Base-by-base conservation (phyloP, 2,113 vertebrate genomes). In the Brachypodius melanocephalos region DNA sequence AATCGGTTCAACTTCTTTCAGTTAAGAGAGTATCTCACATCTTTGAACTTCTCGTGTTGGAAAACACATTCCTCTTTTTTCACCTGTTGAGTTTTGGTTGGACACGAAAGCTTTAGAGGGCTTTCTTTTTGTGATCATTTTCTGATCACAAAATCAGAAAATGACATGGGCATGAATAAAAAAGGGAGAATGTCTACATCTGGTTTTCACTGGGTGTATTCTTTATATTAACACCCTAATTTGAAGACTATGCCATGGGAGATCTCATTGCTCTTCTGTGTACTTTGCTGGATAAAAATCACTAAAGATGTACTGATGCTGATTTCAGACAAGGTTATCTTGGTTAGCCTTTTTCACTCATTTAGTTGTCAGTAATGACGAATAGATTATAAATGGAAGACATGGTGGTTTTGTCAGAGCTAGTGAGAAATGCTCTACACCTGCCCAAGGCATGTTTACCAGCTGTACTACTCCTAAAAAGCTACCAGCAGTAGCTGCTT, bases 391-490 rank as follows among this genome's bases (percentile, higher is more conserved):
- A 54, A 36, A 36, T 20, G 12, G 73, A 90, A 73, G 32, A 32
- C 3, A 22, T 0, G 0, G 15, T 29, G 21, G 4, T 51, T 85
- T 34, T 55, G 15, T 31, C 32, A 69, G 25, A 66, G 31, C 8
- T 26, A 45, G 12, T 17, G 12, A 48, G 42, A 51, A 67, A 80
- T 18, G 9, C 6, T 58, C 51, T 38, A 54, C 17, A 43, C 4
- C 1, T 65, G 25, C 21, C 65, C 31, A 71, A 67, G 20, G 7
- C 12, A n/a, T 10, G 1, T 40, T 88, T 62, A 48, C 34, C 10
- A n/a, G 32, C 17, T 1, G 1, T 22, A n/a, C 8, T 49, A 17
- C n/a, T 48, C 80, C 57, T 32, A 75, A 76, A 93, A 43, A 4
- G 13, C 29, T 42, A 28, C 9, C 8, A 65, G 36, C 21, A 38